Conservation (phyloP, 2,888 invertebrate genomes). For the Pyralis farinalis region DNA sequence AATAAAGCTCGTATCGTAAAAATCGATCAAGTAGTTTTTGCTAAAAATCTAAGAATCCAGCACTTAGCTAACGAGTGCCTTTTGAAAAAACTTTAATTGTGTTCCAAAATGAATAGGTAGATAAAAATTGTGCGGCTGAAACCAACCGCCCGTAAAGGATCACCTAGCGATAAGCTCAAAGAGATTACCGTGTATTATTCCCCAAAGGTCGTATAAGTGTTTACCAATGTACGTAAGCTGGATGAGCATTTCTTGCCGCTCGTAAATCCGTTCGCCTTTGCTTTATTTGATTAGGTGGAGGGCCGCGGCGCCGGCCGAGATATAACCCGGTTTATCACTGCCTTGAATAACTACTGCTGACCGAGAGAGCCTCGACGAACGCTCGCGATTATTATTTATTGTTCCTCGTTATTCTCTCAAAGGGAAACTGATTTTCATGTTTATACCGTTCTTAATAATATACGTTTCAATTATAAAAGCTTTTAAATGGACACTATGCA, state of each 20-base stretch:
- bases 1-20: no score
- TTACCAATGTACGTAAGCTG: conserved; percentile 6
- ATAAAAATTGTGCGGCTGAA: no score
- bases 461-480: no score
- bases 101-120: no score
- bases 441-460: no score
- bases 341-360: conserved; percentile 43
- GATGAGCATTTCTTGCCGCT: conserved; percentile 4
- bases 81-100: no score
- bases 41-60: no score
- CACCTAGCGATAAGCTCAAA: neutral
- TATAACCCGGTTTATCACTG: conserved; percentile 50
- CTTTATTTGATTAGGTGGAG: conserved; percentile 30
- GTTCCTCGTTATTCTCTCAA: conserved; percentile 26
- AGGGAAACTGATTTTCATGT: conserved; percentile 10
- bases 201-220: neutral
- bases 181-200: neutral
- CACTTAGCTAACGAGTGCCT: no score
- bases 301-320: conserved; percentile 42
- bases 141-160: no score
- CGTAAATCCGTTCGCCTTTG: conserved; percentile 1
- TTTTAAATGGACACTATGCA: no score
- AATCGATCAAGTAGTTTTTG: no score
- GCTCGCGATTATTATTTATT: conserved; percentile 28
- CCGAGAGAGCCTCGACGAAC: conserved; percentile 20